A percentile compares a stretch with the other conserved stretches of the same genome.
Evolutionary conservation across 2,113 vertebrate genomes (phyloP).

Genomic region (Tursiops truncatus): DNA sequence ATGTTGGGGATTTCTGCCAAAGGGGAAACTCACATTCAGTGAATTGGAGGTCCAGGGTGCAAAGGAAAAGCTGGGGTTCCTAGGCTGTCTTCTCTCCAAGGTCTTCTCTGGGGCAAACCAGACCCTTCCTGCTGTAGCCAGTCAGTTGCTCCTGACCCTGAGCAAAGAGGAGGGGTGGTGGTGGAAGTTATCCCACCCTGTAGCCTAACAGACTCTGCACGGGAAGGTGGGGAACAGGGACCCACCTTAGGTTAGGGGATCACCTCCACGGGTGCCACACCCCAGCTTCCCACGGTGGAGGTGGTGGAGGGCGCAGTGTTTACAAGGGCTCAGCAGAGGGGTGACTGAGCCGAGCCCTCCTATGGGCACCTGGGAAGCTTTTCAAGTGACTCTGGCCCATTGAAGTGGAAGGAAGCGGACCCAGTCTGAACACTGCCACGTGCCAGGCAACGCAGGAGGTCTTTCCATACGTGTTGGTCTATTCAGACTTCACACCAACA

Average conservation of each 20-base stretch:
- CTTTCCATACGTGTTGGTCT: not conserved
- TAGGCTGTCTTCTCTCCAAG: not conserved
- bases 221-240: not conserved
- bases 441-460: not conserved
- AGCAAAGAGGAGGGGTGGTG: not conserved
- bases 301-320: not conserved
- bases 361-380: not conserved
- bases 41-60: not conserved
- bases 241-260: not conserved
- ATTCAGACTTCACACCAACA: not conserved
- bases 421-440: rapidly evolving
- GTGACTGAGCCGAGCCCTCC: not conserved
- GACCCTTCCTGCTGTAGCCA: not conserved
- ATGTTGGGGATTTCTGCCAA: not conserved
- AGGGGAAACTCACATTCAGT: not conserved
- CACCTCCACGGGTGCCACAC: not conserved
- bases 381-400: not conserved
- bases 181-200: not conserved
- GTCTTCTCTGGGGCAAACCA: not conserved
- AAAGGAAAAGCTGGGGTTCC: not conserved
- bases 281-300: not conserved
- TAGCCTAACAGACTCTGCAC: rapidly evolving
- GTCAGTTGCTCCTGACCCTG: not conserved
- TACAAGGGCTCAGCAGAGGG: not conserved
- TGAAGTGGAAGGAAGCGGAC: not conserved